These are phyloP conservation scores for Salvelinus fontinalis DNA, from an alignment of 2,113 vertebrate genomes.

Conservation along the genomic window DNA sequence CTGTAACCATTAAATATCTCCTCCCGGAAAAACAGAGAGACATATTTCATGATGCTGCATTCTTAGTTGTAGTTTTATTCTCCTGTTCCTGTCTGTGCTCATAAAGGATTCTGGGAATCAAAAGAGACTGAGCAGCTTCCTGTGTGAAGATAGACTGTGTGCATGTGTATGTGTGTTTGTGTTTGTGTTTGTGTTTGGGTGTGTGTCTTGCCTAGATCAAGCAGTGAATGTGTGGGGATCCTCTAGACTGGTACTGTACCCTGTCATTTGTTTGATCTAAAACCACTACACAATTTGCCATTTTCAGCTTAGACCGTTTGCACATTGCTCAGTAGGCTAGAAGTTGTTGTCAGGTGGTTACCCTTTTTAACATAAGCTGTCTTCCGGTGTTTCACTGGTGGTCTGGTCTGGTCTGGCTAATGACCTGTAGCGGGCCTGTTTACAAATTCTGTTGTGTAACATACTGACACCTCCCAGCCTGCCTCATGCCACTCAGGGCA, in stretches of 20 bases:
- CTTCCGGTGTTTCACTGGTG: conserved; percentile 32
- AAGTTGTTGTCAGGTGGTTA: not conserved
- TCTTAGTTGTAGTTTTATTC: conserved; percentile 24
- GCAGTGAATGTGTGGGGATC: too few relatives aligned
- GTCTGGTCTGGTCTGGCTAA: conserved; percentile 36
- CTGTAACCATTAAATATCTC: conserved; percentile 4
- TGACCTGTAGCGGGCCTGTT: conserved; percentile 36
- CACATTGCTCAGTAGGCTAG: too few relatives aligned
- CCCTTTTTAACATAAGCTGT: conserved; percentile 32
- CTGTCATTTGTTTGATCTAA: too few relatives aligned
- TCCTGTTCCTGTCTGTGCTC: conserved; percentile 61
- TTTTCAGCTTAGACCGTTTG: too few relatives aligned
- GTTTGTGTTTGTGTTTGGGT: too few relatives aligned
- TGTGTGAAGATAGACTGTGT: not conserved
- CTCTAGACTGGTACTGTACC: too few relatives aligned
- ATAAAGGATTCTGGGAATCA: conserved; percentile 57
- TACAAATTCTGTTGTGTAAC: conserved; percentile 48
- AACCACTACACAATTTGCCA: too few relatives aligned
- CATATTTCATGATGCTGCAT: conserved; percentile 15
- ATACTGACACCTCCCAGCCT: conserved; percentile 25
- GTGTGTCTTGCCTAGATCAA: too few relatives aligned
- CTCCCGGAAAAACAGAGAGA: conserved; percentile 17
- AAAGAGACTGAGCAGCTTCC: conserved; percentile 17
- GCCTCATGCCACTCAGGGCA: conserved; percentile 2
- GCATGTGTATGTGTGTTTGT: too few relatives aligned